phyloP scores from a whole-genome alignment of 2,797 vertebrate species.

The Acomys russatus region DNA sequence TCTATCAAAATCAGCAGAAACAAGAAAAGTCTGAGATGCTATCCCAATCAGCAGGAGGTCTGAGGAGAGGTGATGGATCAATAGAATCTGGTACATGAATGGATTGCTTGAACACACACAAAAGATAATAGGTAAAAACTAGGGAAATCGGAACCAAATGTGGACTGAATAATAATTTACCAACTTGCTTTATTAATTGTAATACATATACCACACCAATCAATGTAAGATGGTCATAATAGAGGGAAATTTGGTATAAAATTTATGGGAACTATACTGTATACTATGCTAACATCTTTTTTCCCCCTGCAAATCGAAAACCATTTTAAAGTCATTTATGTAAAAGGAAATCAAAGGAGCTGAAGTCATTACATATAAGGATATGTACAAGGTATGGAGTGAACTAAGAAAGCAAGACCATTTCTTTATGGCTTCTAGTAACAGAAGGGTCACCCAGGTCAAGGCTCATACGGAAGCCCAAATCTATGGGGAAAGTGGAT shows the following conservation, averaged over 20 bases:
- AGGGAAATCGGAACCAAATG: conserved; percentile 48
- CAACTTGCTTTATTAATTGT: conserved; percentile 34
- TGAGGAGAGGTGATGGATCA: conserved; percentile 25
- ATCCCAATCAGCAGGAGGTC: background rate
- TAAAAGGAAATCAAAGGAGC: conserved; percentile 22
- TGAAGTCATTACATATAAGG: conserved; percentile 1
- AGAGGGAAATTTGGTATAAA: background rate
- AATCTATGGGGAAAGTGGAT: background rate
- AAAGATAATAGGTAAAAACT: conserved; percentile 34
- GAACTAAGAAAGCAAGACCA: conserved; percentile 39
- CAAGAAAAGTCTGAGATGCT: background rate
- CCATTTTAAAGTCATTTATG: conserved; percentile 25
- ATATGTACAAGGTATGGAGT: background rate
- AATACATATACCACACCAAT: background rate
- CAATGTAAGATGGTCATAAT: conserved; percentile 21
- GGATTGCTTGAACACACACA: background rate
- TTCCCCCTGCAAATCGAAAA: conserved; percentile 33
- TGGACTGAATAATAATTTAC: conserved; percentile 20
- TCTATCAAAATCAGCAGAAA: conserved; percentile 37
- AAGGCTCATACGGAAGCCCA: conserved; percentile 15
- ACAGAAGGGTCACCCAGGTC: background rate
- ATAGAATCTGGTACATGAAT: conserved; percentile 7
- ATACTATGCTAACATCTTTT: background rate
- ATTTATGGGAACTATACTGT: background rate
- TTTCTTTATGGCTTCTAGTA: conserved; percentile 30